These are phyloP conservation scores for Galeopsomyia nigrocyanea DNA, from an alignment of 2,888 invertebrate species.

Conservation along the genomic window DNA sequence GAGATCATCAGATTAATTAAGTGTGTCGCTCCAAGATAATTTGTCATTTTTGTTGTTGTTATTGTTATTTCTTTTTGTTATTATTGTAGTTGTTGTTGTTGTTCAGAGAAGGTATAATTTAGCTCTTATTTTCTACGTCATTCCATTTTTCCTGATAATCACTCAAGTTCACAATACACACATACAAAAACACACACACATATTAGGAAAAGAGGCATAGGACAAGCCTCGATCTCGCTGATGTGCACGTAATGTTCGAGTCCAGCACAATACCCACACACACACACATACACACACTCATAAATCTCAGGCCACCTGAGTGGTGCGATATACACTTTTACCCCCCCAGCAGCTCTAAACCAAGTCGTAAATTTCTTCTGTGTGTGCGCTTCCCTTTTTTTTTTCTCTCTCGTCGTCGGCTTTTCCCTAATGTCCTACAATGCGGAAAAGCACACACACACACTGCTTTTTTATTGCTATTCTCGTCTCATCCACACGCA, in stretches of 20 bases:
- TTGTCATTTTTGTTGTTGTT: not conserved
- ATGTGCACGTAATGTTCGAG: no score
- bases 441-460: constrained; percentile 1
- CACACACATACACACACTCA: no score
- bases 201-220: no score
- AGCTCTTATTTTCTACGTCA: no score
- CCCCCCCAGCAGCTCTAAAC: not conserved
- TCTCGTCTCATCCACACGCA: not conserved
- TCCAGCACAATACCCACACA: no score
- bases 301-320: no score
- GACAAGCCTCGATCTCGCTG: no score
- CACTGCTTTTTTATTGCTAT: not conserved
- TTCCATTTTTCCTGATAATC: no score
- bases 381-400: not conserved
- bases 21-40: constrained; percentile 46
- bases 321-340: constrained; percentile 2
- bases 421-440: constrained; percentile 21
- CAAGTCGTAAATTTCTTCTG: constrained; percentile 23
- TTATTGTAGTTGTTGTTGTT: not conserved
- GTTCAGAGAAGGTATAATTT: not conserved
- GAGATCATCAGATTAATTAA: constrained; percentile 67
- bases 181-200: no score
- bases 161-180: no score
- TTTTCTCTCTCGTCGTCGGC: constrained; percentile 2
- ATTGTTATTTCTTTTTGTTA: constrained; percentile 33